A percentile compares a stretch with the other conserved stretches of the same genome.
Conservation (phyloP, 2,888 invertebrate genomes). For the Acanthosoma haemorrhoidale region DNA sequence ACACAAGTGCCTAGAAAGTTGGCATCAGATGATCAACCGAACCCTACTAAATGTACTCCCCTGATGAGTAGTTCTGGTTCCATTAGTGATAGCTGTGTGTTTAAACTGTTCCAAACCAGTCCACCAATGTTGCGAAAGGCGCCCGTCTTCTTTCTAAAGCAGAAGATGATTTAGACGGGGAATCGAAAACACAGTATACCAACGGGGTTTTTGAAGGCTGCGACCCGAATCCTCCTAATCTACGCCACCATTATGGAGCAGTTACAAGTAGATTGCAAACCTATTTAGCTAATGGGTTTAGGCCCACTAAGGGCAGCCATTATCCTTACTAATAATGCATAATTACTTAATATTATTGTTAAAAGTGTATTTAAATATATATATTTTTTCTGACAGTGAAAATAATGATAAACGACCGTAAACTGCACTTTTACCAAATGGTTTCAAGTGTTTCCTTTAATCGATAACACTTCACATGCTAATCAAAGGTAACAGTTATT, state of each 20-base stretch:
- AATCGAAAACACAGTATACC: too few relatives aligned
- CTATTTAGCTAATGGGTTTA: neutral
- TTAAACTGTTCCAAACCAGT: neutral
- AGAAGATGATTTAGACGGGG: neutral
- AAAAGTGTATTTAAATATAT: too few relatives aligned
- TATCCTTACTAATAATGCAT: too few relatives aligned
- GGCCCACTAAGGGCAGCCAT: too few relatives aligned
- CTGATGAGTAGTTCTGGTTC: neutral
- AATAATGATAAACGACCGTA: too few relatives aligned
- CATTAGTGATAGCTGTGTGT: neutral
- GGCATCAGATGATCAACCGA: neutral
- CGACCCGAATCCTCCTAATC: neutral
- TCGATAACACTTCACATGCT: too few relatives aligned
- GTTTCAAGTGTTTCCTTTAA: too few relatives aligned
- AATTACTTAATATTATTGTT: too few relatives aligned
- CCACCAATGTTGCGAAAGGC: conserved; percentile 2
- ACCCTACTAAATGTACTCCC: neutral
- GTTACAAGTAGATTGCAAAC: neutral
- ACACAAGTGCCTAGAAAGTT: neutral
- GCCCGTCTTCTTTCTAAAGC: neutral
- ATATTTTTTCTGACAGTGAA: too few relatives aligned
- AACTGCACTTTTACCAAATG: too few relatives aligned
- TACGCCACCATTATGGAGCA: too few relatives aligned
- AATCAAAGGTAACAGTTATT: too few relatives aligned
- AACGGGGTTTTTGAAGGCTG: neutral